Evolutionary conservation across 1,140 invertebrate genomes (phyloP).

Genomic region (Planococcus citri): DNA sequence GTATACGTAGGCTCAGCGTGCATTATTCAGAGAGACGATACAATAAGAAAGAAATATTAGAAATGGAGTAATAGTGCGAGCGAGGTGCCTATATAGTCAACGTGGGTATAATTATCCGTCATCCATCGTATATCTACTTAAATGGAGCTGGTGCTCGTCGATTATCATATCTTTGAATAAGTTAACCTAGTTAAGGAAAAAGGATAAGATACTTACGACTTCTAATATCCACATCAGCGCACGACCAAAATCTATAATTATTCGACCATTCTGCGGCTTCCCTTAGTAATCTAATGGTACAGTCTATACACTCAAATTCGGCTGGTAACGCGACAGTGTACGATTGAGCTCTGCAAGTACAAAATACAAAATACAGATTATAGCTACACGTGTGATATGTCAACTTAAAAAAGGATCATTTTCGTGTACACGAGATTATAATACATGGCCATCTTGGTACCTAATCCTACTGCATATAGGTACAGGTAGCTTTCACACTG

Average conservation of each 20-base stretch:
- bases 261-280: constrained; percentile 80
- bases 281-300: constrained; percentile 72
- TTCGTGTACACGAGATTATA: too few relatives aligned
- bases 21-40: background rate
- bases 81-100: too few relatives aligned
- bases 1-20: background rate
- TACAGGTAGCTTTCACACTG: constrained; percentile 10
- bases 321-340: constrained; percentile 64
- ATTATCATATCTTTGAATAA: too few relatives aligned
- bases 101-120: too few relatives aligned
- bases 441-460: background rate
- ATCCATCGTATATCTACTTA: background rate
- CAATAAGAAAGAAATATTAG: background rate
- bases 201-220: constrained; percentile 5
- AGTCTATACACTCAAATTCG: constrained; percentile 75
- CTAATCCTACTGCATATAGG: too few relatives aligned
- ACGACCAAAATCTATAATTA: constrained; percentile 83
- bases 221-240: constrained; percentile 82
- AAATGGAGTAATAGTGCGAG: background rate
- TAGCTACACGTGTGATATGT: background rate
- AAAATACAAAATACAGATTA: constrained; percentile 15
- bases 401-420: background rate
- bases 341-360: constrained; percentile 55
- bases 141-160: background rate
- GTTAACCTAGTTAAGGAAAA: background rate